A percentile compares a stretch with the other conserved stretches of the same genome.
phyloP scores from a whole-genome alignment of 1,140 invertebrate species.

The Tribolium madens region DNA sequence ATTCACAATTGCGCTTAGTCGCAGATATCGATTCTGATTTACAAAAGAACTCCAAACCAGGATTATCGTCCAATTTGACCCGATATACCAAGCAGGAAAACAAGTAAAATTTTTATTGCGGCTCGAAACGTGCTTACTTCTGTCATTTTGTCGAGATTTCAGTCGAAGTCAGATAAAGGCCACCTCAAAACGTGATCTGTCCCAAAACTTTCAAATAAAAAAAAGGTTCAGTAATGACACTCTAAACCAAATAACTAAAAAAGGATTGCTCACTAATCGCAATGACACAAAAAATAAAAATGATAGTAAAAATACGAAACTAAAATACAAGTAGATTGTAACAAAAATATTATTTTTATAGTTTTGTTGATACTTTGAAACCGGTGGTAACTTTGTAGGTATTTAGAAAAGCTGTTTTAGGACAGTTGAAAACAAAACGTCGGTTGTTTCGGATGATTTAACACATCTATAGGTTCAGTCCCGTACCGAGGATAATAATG shows the following conservation, averaged over 20 bases:
- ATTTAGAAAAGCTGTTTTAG: neutral
- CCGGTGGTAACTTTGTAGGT: too few relatives aligned
- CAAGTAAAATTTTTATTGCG: constrained; percentile 35
- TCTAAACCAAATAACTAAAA: neutral
- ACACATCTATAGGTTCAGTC: neutral
- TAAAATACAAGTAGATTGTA: too few relatives aligned
- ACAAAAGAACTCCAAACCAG: neutral
- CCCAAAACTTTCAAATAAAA: constrained; percentile 1
- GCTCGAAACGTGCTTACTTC: constrained; percentile 18
- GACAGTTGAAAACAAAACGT: neutral
- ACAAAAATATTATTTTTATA: too few relatives aligned
- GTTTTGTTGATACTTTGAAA: too few relatives aligned
- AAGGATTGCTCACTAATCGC: too few relatives aligned
- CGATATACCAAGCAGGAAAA: neutral
- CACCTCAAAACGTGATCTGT: constrained; percentile 23
- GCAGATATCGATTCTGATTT: too few relatives aligned
- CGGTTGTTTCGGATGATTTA: neutral
- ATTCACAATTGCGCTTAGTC: too few relatives aligned
- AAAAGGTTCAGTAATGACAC: neutral
- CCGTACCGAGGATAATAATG: constrained; percentile 10
- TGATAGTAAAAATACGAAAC: neutral
- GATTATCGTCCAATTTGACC: neutral
- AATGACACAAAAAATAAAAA: neutral
- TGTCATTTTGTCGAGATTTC: constrained; percentile 13
- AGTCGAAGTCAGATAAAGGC: constrained; percentile 4